Conservation (phyloP, 2,888 invertebrate genomes). For the Epinotia ramella region DNA sequence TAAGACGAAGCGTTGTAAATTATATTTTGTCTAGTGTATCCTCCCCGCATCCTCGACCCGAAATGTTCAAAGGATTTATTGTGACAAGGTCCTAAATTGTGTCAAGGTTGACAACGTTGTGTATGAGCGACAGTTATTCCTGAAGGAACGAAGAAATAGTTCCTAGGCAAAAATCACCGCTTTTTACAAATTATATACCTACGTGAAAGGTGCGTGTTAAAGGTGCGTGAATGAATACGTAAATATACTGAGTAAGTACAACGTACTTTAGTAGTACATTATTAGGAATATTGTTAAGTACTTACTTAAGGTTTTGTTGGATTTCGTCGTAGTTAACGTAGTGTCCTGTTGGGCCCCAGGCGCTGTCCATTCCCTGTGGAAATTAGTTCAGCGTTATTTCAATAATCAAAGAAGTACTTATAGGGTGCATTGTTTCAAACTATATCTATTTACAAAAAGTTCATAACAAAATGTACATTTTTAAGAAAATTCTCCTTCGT, state of each 20-base stretch:
- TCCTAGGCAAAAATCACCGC: not conserved
- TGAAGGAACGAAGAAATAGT: not conserved
- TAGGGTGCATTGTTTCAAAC: constrained; percentile 4
- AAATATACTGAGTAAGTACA: not conserved
- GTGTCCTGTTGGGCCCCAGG: constrained; percentile 85
- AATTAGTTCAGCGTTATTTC: constrained; percentile 40
- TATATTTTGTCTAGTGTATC: not conserved
- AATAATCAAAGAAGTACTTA: not conserved
- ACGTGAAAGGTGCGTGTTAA: not conserved
- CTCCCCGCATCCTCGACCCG: too few relatives aligned
- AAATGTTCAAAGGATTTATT: not conserved
- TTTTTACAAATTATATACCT: not conserved
- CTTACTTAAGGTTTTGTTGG: constrained; percentile 93
- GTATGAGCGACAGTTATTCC: not conserved
- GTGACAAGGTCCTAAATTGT: not conserved
- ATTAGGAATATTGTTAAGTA: constrained; percentile 48
- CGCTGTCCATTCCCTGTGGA: constrained; percentile 76
- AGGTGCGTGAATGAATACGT: not conserved
- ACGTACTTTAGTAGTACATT: not conserved
- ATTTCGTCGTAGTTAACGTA: constrained; percentile 95
- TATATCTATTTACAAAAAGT: not conserved
- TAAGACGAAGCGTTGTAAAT: not conserved
- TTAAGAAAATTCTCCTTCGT: too few relatives aligned
- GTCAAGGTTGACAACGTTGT: too few relatives aligned
- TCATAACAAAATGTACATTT: not conserved